Conservation (phyloP, 2,113 vertebrate species). For the Cisticola juncidis region DNA sequence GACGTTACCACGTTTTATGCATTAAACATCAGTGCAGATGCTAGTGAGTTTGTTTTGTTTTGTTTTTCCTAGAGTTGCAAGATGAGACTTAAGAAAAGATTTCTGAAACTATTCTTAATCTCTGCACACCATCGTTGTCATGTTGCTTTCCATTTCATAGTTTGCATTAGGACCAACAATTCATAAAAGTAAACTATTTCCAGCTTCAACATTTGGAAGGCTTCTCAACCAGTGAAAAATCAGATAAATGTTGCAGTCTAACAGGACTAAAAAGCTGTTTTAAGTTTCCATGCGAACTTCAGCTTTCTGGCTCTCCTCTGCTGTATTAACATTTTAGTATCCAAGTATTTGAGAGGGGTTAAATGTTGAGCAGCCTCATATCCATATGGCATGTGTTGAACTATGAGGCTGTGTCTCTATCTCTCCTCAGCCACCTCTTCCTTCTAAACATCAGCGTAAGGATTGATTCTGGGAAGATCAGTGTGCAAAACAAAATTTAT, state of each 20-base stretch:
- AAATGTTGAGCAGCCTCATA: background rate
- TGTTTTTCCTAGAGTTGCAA: rapidly evolving
- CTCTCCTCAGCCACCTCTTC: background rate
- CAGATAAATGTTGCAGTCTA: background rate
- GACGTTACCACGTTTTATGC: background rate
- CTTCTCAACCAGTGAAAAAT: background rate
- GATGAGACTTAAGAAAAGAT: background rate
- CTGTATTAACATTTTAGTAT: background rate
- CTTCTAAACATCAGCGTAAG: background rate
- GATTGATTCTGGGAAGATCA: background rate
- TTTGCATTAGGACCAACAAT: background rate
- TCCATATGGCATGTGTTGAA: rapidly evolving
- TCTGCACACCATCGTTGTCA: rapidly evolving
- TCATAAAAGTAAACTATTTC: background rate
- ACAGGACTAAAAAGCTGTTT: background rate
- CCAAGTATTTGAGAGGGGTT: background rate
- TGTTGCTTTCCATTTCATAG: background rate
- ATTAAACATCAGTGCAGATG: background rate
- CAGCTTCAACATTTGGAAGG: background rate
- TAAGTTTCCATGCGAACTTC: background rate
- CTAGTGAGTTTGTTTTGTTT: no score
- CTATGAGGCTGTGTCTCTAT: background rate
- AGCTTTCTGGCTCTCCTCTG: background rate
- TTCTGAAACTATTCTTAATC: background rate
- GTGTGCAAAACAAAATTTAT: background rate